Evolutionary conservation across 2,797 vertebrate genomes (phyloP).

Genomic region (Sebastes matsubarae): DNA sequence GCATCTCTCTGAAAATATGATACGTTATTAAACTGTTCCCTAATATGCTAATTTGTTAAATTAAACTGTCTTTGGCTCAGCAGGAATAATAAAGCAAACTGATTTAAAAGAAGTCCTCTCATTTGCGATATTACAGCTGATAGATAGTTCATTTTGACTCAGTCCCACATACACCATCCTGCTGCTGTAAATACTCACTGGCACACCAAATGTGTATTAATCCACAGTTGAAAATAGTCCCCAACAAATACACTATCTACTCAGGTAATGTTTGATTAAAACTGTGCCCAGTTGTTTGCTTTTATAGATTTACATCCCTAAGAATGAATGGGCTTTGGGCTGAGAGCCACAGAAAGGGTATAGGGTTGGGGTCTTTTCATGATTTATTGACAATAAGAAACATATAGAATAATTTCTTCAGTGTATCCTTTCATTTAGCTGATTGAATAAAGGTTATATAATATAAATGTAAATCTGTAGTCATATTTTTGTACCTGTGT

Average conservation of each 20-base stretch:
- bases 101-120: conserved; percentile 73
- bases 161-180: background rate
- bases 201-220: background rate
- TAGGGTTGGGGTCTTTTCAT: background rate
- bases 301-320: background rate
- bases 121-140: conserved; percentile 62
- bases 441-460: background rate
- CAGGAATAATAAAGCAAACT: conserved; percentile 76
- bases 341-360: background rate
- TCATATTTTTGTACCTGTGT: conserved; percentile 43
- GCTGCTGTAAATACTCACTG: background rate
- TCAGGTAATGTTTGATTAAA: background rate
- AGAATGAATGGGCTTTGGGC: background rate
- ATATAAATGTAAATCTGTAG: conserved; percentile 29
- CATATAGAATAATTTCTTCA: background rate
- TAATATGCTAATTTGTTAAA: conserved; percentile 77
- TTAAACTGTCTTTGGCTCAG: conserved; percentile 67
- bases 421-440: background rate
- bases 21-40: conserved; percentile 73
- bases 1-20: conserved; percentile 73
- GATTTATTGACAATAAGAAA: background rate
- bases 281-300: background rate
- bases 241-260: background rate
- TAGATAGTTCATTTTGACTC: background rate
- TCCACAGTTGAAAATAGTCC: background rate